Base-by-base conservation (phyloP, 2,113 vertebrate genomes). In the Odontophorus gujanensis region DNA sequence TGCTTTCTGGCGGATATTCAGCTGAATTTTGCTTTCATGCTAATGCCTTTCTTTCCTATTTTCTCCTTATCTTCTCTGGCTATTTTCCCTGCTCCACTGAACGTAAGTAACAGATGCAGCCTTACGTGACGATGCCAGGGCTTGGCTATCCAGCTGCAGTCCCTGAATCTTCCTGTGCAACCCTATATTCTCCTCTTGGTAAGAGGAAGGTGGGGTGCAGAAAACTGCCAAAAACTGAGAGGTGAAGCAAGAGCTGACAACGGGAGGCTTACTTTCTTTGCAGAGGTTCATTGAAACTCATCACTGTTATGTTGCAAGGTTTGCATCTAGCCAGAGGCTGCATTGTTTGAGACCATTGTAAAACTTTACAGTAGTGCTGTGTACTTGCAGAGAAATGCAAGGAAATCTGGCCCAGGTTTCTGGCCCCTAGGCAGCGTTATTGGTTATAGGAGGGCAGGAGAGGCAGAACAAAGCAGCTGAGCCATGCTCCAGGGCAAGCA, bases 11-110 rank as follows among this genome's bases (percentile, higher is more conserved):
- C 91, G 42, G 13, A 58, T 20, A 72, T 85, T 30, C 47, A 51
- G 47, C 42, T 51, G 65, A 77, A 71, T 87, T 91, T 77, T 34
- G 47, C 67, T 91, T 87, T 88, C 28, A 20, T 34, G 61, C 55
- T 67, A 45, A 48, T 63, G 61, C 65, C 38, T 87, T 22, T 61
- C 53, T 85, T 87, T 93, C 74, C 79, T 71, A 4, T 88, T 96
- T 86, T 43, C 24, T 86, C 66, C 51, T 88, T 86, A 62, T 73
- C 69, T 84, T 92, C 36, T 5, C 51, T 47, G 57, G 20, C 53
- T 79, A 1, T 57, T 90, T 75, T 48, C 34, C 26, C 62, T 74
- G 50, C 80, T 94, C 43, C 42, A 12, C 63, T 88, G 83, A 67
- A 75, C 19, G 5, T 13, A 9, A 5, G 11, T 42, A 74, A 21